phyloP scores from a whole-genome alignment of 2,797 vertebrate genomes.

The Takifugu rubripes region DNA sequence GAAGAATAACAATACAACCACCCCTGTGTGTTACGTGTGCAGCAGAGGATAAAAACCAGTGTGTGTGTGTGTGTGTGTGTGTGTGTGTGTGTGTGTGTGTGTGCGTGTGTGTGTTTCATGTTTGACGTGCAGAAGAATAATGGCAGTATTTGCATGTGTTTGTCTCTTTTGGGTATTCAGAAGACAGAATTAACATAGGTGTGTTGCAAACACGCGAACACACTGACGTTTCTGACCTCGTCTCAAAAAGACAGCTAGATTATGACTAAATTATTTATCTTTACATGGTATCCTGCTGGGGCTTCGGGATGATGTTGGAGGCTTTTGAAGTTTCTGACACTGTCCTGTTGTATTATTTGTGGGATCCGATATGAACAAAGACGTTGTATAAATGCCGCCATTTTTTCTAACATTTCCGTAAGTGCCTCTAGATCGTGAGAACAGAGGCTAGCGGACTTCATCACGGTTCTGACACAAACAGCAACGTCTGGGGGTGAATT shows the following conservation, averaged over 20 bases:
- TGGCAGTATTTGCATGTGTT: slow-evolving; percentile 8
- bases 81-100: slow-evolving; percentile 10
- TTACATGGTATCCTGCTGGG: too few species aligned
- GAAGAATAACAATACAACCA: slow-evolving; percentile 39
- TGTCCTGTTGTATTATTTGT: too few species aligned
- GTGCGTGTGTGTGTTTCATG: slow-evolving; percentile 19
- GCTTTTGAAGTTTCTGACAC: too few species aligned
- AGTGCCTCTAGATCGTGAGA: too few species aligned
- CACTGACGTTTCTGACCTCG: slow-evolving; percentile 40
- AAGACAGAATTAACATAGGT: slow-evolving; percentile 37
- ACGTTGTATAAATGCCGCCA: too few species aligned
- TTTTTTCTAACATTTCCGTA: too few species aligned
- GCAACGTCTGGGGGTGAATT: too few species aligned
- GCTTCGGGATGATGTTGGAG: too few species aligned
- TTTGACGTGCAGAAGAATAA: slow-evolving; percentile 8
- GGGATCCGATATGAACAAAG: too few species aligned
- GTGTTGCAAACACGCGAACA: slow-evolving; percentile 28
- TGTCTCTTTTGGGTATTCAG: slow-evolving; percentile 23
- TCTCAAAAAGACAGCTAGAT: slow-evolving; percentile 57
- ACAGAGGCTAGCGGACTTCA: too few species aligned
- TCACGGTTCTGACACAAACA: too few species aligned
- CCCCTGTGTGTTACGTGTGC: slow-evolving; percentile 19
- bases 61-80: slow-evolving; percentile 15
- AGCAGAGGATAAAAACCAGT: slow-evolving; percentile 1
- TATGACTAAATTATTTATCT: slow-evolving; percentile 19